phyloP scores from a whole-genome alignment of 2,888 invertebrate species.

The Trichacis sp. region DNA sequence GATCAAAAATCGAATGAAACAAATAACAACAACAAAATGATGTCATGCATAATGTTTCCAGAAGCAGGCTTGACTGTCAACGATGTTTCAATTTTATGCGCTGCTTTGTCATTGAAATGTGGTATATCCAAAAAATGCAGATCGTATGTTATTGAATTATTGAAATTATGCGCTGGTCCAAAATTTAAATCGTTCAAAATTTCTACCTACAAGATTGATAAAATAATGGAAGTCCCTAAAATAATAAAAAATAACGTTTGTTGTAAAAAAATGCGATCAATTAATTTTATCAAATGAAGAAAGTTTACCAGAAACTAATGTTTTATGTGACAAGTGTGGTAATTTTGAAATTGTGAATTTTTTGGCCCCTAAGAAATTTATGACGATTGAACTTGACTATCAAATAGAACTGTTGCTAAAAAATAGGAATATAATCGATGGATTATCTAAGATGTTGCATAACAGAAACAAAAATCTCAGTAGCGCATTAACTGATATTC shows the following conservation, averaged over 20 bases:
- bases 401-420: constrained; percentile 11
- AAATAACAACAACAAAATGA: too few species aligned
- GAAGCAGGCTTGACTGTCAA: constrained; percentile 4
- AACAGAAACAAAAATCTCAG: not conserved
- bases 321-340: not conserved
- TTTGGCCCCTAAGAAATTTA: constrained; percentile 10
- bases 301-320: too few species aligned
- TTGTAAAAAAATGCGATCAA: too few species aligned
- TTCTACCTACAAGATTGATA: constrained; percentile 4
- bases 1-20: too few species aligned
- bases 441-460: not conserved
- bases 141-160: constrained; percentile 6
- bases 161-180: constrained; percentile 16
- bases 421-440: not conserved
- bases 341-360: not conserved
- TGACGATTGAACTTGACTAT: constrained; percentile 12
- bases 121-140: constrained; percentile 3
- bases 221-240: constrained; percentile 9
- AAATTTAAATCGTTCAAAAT: constrained; percentile 1
- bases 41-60: not conserved
- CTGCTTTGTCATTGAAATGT: constrained; percentile 7
- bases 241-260: too few species aligned
- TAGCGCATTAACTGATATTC: not conserved
- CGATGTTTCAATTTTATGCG: constrained; percentile 7
- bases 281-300: too few species aligned